Evolutionary conservation across 1,140 invertebrate genomes (phyloP), one percentile per base, ranked within the genome.

Genomic region (Drosophila bifasciata): DNA sequence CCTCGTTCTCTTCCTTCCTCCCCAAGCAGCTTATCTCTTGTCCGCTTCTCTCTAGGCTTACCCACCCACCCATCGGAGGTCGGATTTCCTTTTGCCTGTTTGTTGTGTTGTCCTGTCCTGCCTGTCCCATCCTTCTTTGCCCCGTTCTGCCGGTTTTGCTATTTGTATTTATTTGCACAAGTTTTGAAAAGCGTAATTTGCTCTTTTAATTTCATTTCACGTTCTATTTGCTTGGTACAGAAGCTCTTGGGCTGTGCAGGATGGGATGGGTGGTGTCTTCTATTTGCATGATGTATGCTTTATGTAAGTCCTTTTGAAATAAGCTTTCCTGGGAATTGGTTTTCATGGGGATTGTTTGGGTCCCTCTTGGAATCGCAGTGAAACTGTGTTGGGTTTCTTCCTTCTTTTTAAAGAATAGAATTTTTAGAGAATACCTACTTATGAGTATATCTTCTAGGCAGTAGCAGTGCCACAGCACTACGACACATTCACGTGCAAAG

Each of bases 201-300:
- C 81, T 63, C 79, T 85, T 85, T 88, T 88, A 77, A 81, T 85
- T 86, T 88, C 53, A 81, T 86, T 86, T 77, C 58, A 56, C 77
- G 67, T 84, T 68, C 55, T 69, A 84, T 84, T 84, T 84, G 71
- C 73, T 55, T 39, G 61, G 19, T 62, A 45, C 19, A 32, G 28
- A 61, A 23, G 51, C 32, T 5, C 3, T 4, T 40, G 15, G n/a
- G 11, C 13, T 17, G 3, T 43, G 39, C 17, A 45, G 43, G 25
- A 48, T 15, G n/a, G n/a, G 16, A 63, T 56, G 52, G 5, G 59
- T 32, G 52, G 3, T 5, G 11, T 13, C n/a, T 57, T 36, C 23
- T 72, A 73, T 71, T 72, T 62, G 46, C 21, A 17, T 52, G 8
- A 28, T 19, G 32, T 44, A 50, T 41, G 39, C 9, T 72, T 72